Evolutionary conservation across 2,888 invertebrate genomes (phyloP), one percentile per base, ranked within the genome.

Genomic region (Leucophenga montana): DNA sequence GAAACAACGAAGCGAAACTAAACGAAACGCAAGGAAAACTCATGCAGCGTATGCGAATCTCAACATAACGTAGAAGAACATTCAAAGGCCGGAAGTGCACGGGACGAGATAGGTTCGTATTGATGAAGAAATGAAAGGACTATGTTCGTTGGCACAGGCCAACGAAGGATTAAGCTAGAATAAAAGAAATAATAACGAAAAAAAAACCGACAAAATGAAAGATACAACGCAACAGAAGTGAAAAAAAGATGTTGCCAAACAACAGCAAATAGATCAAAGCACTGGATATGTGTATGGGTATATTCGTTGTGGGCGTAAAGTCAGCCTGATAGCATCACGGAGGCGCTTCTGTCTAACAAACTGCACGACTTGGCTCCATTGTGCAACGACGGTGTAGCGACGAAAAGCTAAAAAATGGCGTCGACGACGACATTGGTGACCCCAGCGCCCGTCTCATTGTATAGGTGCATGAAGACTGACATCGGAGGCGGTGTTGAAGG

Each of bases 1-100:
- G 76, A 73, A 72, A 66, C 68, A 71, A 70, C 68, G 27, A 71
- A 46, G 18, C 65, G 73, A 54, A 69, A n/a, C 57, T 56, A 71
- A 62, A 46, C 72, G 54, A 54, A 48, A 46, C 62, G 57, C 44
- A 48, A 31, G 69, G 31, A 14, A 67, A 57, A 27, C n/a, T 44
- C 44, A 57, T 22, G 46, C 57, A 22, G 57, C 27, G 20, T 44
- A 67, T 74, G 71, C 68, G n/a, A 33, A 33, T 39, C 39, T 39
- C 39, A 11, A 11, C 39, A 5, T 39, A 11, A 3, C 39, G 39
- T 8, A 33, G 33, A 39, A 39, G 6, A 54, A 3, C 56, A 5
- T 22, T 18, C 27, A 4, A 56, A 9, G 59, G 3, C 59, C 59
- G 39, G 5, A 59, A 14, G 33, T 31, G 6, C 9, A 31, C 6